Percentiles rank a stretch among this genome's conserved stretches.
phyloP scores from a whole-genome alignment of 2,797 vertebrate genomes.

The Catostomus latipinnis region DNA sequence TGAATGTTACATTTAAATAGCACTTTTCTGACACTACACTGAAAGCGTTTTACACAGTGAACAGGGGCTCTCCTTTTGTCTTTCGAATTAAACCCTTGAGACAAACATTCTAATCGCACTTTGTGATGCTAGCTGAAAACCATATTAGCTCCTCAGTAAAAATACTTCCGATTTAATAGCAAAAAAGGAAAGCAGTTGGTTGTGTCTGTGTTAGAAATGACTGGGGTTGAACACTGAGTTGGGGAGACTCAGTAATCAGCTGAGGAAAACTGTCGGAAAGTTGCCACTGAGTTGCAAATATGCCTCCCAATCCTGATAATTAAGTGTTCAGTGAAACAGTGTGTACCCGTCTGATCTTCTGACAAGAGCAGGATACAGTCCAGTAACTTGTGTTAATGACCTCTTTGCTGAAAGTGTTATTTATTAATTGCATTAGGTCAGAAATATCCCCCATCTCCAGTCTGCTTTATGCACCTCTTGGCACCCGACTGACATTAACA shows the following conservation, averaged over 20 bases:
- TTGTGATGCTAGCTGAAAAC: slow-evolving; percentile 62
- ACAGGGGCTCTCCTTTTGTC: slow-evolving; percentile 42
- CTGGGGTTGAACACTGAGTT: slow-evolving; percentile 43
- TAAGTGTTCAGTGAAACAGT: slow-evolving; percentile 48
- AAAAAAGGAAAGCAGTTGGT: slow-evolving; percentile 62
- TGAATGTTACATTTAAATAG: too few species aligned
- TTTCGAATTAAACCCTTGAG: slow-evolving; percentile 69
- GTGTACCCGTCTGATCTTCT: slow-evolving; percentile 58
- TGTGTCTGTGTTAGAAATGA: slow-evolving; percentile 61
- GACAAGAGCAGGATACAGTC: slow-evolving; percentile 59
- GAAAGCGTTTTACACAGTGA: too few species aligned
- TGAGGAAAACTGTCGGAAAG: slow-evolving; percentile 56
- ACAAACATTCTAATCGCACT: slow-evolving; percentile 67
- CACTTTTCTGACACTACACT: too few species aligned
- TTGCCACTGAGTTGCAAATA: slow-evolving; percentile 51
- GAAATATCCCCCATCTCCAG: slow-evolving; percentile 32
- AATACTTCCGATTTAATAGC: slow-evolving; percentile 68
- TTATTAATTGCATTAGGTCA: slow-evolving; percentile 66
- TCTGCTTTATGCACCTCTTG: slow-evolving; percentile 58
- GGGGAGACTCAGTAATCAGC: slow-evolving; percentile 47
- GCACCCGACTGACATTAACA: slow-evolving; percentile 56
- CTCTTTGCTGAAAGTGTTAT: slow-evolving; percentile 62
- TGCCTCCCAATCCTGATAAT: slow-evolving; percentile 54
- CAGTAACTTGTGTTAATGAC: slow-evolving; percentile 66
- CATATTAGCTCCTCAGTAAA: slow-evolving; percentile 65